Percentiles rank a stretch among this genome's conserved stretches.
Evolutionary conservation across 2,113 vertebrate species (phyloP).

Genomic region (Zootoca vivipara): DNA sequence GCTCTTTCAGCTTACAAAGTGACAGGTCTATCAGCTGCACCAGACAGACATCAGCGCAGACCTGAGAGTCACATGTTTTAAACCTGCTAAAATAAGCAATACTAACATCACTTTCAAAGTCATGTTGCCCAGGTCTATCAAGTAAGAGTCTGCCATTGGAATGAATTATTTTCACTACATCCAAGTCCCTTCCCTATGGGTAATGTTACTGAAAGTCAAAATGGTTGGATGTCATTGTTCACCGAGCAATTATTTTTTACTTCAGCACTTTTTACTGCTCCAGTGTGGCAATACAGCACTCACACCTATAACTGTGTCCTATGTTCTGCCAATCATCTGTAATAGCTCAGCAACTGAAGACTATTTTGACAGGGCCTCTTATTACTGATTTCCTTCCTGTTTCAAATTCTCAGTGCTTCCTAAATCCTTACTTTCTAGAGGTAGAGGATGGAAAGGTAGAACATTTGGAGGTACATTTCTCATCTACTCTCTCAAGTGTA

Average conservation of each 20-base stretch:
- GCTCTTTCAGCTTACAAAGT: conserved; percentile 9
- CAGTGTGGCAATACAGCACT: neutral
- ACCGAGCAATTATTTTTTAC: neutral
- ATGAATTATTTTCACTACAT: conserved; percentile 19
- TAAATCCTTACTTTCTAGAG: neutral
- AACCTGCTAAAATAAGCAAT: neutral
- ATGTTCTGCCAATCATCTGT: neutral
- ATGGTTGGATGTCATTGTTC: neutral
- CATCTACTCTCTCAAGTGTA: neutral
- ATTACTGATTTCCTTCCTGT: neutral
- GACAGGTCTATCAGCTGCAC: conserved; percentile 15
- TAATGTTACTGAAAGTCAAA: conserved; percentile 8
- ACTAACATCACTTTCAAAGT: neutral
- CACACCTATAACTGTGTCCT: neutral
- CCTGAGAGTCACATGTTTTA: neutral
- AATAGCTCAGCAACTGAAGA: neutral
- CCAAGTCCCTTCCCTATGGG: neutral
- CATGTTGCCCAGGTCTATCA: neutral
- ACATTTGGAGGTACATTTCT: neutral
- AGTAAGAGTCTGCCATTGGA: neutral
- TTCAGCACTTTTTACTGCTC: neutral
- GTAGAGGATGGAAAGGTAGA: neutral
- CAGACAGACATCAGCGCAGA: neutral
- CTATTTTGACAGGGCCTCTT: conserved; percentile 9
- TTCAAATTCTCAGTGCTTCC: neutral